Evolutionary conservation across 2,888 invertebrate species (phyloP), one percentile per base, ranked within the genome.

Genomic region (Rapana venosa): DNA sequence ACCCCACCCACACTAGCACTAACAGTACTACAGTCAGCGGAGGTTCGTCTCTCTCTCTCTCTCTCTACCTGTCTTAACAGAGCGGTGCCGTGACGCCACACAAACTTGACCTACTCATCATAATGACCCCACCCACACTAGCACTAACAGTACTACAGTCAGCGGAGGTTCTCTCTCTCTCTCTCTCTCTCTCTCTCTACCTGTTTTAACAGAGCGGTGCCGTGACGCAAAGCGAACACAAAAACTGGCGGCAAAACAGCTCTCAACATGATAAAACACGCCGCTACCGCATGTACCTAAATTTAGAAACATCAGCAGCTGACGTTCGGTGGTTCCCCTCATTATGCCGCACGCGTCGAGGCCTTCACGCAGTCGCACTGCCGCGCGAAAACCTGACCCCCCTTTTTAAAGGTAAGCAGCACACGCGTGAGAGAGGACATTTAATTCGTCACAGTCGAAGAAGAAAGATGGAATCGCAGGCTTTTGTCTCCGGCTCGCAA

Each of bases 301-400:
- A 66, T 36, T 79, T 81, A 83, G 83, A n/a, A 32, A 30, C 58
- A 20, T 83, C 84, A 61, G 58, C 36, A 11, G 84, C 70, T 89
- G 85, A 89, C 89, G 89, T 89, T 84, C 30, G 89, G 89, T 89
- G 84, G 47, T 89, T 89, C 89, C 89, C 89, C 89, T 85, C 20
- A 84, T 30, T 66, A 20, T 66, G 47, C 66, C n/a, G 32, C 36
- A 26, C 61, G 83, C 83, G 83, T 36, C 32, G 17, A 70, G n/a
- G 4, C 8, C 79, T 36, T 11, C 87, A 20, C 22, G n/a, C 17
- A 36, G 74, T 35, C 74, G 26, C 58, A 32, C 15, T n/a, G 74
- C 74, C 74, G 74, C 74, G 74, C 26, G 74, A 74, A 20, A 20
- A 26, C 13, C n/a, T n/a, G 26, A 0, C 0, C 11, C 8, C 11